These are phyloP conservation scores for Adelges cooleyi DNA, from an alignment of 1,140 invertebrate species.

Conservation along the genomic window DNA sequence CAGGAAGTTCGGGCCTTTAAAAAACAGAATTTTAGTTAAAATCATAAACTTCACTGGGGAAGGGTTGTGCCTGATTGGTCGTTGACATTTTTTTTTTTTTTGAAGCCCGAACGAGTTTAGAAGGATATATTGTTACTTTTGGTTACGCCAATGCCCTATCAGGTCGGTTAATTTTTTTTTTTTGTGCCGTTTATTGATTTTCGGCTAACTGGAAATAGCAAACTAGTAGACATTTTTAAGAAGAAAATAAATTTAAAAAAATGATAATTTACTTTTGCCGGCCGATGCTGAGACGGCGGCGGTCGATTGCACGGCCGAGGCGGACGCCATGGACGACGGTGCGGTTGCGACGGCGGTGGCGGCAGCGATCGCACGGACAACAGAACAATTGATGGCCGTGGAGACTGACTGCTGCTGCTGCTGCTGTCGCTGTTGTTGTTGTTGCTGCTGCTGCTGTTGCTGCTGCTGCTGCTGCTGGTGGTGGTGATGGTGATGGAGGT, in stretches of 20 bases:
- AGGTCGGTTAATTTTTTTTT: no score
- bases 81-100: no score
- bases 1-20: no score
- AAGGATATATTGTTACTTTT: no score
- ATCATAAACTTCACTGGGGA: no score
- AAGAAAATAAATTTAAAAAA: background rate
- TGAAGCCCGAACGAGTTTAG: no score
- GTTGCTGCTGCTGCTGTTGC: slow-evolving; percentile 8
- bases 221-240: no score
- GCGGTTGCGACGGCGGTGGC: slow-evolving; percentile 1
- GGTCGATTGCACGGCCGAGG: slow-evolving; percentile 4
- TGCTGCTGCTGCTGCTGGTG: background rate
- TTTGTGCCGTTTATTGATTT: no score
- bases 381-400: slow-evolving; percentile 17
- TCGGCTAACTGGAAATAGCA: no score
- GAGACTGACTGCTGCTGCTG: slow-evolving; percentile 26
- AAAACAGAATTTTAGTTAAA: no score
- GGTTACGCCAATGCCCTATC: no score
- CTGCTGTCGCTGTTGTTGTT: background rate
- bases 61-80: no score
- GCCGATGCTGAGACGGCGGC: background rate
- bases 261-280: slow-evolving; percentile 16
- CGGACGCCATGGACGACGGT: background rate
- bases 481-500: background rate
- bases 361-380: slow-evolving; percentile 13